Percentiles rank a stretch among this genome's conserved stretches.
phyloP scores from a whole-genome alignment of 2,888 invertebrate genomes.

The Melanophora roralis region DNA sequence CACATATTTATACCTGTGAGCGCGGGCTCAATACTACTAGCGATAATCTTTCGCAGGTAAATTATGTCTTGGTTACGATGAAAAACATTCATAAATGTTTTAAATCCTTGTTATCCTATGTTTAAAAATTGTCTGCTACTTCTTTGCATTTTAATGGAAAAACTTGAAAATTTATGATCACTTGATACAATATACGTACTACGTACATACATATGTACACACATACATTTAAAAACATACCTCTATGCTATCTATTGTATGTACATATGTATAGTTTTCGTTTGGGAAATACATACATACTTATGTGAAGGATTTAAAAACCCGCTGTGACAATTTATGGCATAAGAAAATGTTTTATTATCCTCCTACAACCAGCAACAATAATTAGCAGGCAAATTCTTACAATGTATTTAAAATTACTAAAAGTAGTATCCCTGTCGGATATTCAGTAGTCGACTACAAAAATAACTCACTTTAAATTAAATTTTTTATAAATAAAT shows the following conservation, averaged over 20 bases:
- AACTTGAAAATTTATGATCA: constrained; percentile 47
- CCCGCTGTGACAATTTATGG: constrained; percentile 41
- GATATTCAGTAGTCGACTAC: too few relatives aligned
- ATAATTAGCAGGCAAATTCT: not conserved
- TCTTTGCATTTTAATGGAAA: constrained; percentile 21
- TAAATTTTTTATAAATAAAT: too few relatives aligned
- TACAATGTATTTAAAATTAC: not conserved
- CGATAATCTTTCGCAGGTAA: constrained; percentile 13
- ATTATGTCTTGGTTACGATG: not conserved
- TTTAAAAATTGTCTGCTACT: not conserved
- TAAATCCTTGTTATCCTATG: constrained; percentile 36
- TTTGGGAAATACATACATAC: too few relatives aligned
- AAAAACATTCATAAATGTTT: constrained; percentile 17
- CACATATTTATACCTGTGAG: constrained; percentile 25
- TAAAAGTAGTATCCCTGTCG: constrained; percentile 26
- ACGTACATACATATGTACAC: too few relatives aligned
- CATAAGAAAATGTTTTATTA: not conserved
- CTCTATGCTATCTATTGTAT: too few relatives aligned
- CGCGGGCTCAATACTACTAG: constrained; percentile 13
- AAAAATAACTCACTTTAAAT: not conserved
- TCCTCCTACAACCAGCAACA: not conserved
- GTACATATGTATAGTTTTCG: constrained; percentile 22
- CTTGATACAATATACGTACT: constrained; percentile 61
- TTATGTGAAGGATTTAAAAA: constrained; percentile 39
- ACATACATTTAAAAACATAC: too few relatives aligned